Conservation (phyloP, 2,797 vertebrate species). For the Chloroceryle amazona region DNA sequence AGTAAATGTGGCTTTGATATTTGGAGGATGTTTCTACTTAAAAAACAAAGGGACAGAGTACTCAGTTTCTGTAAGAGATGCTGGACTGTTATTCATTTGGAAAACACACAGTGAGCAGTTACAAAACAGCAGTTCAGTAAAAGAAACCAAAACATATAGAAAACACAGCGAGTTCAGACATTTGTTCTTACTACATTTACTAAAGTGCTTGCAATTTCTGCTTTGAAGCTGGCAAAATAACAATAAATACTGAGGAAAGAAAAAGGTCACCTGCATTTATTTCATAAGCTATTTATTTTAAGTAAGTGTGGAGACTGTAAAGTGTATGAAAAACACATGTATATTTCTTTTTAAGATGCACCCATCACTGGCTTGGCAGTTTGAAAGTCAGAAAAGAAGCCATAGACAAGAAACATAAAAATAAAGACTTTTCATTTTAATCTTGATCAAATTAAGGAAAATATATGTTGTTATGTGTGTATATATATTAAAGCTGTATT, state of each 20-base stretch:
- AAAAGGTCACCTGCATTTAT: conserved; percentile 37
- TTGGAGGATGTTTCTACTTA: conserved; percentile 39
- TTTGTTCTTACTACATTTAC: conserved; percentile 13
- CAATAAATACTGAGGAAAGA: conserved; percentile 15
- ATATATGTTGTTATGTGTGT: not conserved
- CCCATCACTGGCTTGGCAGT: not conserved
- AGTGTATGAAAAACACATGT: not conserved
- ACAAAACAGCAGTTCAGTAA: conserved; percentile 22
- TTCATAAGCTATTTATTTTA: conserved; percentile 41
- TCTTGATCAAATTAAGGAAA: not conserved
- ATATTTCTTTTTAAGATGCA: not conserved
- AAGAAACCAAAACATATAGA: conserved; percentile 5
- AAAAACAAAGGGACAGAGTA: not conserved
- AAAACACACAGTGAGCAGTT: not conserved
- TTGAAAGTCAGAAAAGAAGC: not conserved
- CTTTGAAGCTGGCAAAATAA: conserved; percentile 29
- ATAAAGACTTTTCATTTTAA: not conserved
- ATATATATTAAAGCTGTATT: not conserved
- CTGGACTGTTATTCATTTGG: not conserved
- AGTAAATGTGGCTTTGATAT: conserved; percentile 44
- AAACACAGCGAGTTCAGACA: not conserved
- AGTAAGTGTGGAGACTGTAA: not conserved
- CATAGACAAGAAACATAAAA: not conserved
- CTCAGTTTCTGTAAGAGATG: not conserved
- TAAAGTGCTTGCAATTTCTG: not conserved